Percentiles rank a stretch among this genome's conserved stretches.
These are phyloP conservation scores for Helarctos malayanus DNA, from an alignment of 2,797 vertebrate genomes.

Conservation along the genomic window DNA sequence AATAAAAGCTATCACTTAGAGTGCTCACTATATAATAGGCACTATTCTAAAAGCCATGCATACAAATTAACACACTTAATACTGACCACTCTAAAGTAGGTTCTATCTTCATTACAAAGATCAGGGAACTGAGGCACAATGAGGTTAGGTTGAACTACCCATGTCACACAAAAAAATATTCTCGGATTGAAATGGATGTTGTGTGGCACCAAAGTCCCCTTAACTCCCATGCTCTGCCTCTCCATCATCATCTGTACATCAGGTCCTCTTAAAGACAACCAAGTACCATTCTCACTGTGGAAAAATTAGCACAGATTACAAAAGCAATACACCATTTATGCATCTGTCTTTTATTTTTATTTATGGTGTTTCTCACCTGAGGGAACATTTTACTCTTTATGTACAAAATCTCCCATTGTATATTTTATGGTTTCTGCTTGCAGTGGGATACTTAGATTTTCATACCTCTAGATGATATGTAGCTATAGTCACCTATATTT, in stretches of 20 bases:
- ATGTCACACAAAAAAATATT: not conserved
- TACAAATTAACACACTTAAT: not conserved
- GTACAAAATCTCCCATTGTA: not conserved
- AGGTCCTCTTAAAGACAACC: not conserved
- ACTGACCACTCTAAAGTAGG: not conserved
- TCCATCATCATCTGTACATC: not conserved
- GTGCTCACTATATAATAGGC: not conserved
- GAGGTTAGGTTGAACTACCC: not conserved
- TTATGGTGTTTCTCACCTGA: not conserved
- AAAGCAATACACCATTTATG: not conserved
- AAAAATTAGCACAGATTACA: not conserved
- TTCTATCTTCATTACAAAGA: not conserved
- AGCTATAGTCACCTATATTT: not conserved
- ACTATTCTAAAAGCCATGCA: not conserved
- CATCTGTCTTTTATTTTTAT: conserved; percentile 16
- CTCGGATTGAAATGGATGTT: not conserved
- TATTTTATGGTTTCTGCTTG: not conserved
- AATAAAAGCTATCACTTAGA: not conserved
- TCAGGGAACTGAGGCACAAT: not conserved
- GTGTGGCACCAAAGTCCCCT: not conserved
- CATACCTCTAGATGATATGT: not conserved
- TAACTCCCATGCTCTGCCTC: not conserved
- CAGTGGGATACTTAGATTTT: not conserved
- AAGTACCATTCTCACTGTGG: not conserved
- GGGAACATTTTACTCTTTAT: not conserved